A percentile compares a stretch with the other conserved stretches of the same genome.
Conservation (phyloP, 1,140 invertebrate species). For the Bombyx mandarina region DNA sequence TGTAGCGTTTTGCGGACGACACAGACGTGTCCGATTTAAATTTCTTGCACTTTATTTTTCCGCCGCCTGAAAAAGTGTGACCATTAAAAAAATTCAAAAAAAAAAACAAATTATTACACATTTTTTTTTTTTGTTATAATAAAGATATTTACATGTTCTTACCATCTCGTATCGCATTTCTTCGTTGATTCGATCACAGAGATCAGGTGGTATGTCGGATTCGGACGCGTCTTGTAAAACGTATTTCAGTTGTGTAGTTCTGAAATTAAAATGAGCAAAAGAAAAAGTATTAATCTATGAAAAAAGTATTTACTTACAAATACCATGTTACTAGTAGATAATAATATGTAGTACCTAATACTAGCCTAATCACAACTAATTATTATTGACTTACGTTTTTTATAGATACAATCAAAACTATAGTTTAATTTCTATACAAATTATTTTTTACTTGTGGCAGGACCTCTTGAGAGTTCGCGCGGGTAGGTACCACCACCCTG, state of each 20-base stretch:
- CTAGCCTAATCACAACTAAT: too few relatives aligned
- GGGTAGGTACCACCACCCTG: too few relatives aligned
- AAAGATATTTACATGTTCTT: conserved; percentile 68
- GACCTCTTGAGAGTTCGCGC: too few relatives aligned
- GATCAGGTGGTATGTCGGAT: conserved; percentile 91
- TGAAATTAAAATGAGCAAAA: conserved; percentile 13
- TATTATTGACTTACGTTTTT: too few relatives aligned
- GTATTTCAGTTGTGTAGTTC: conserved; percentile 63
- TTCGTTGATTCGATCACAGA: conserved; percentile 90
- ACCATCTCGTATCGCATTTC: conserved; percentile 95
- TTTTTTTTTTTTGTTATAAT: not conserved
- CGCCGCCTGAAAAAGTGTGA: conserved; percentile 52
- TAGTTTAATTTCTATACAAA: too few relatives aligned
- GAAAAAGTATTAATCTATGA: too few relatives aligned
- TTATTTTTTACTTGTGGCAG: too few relatives aligned
- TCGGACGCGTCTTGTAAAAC: conserved; percentile 81
- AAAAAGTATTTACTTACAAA: too few relatives aligned
- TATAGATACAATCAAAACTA: too few relatives aligned
- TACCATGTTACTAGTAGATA: too few relatives aligned
- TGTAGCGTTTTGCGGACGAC: conserved; percentile 52
- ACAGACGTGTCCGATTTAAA: conserved; percentile 59
- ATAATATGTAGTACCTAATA: too few relatives aligned
- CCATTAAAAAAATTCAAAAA: conserved; percentile 26
- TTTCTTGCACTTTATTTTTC: conserved; percentile 62
- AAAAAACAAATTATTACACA: conserved; percentile 23